Base-by-base conservation (phyloP, 2,888 invertebrate species). In the Drosophila ezoana region DNA sequence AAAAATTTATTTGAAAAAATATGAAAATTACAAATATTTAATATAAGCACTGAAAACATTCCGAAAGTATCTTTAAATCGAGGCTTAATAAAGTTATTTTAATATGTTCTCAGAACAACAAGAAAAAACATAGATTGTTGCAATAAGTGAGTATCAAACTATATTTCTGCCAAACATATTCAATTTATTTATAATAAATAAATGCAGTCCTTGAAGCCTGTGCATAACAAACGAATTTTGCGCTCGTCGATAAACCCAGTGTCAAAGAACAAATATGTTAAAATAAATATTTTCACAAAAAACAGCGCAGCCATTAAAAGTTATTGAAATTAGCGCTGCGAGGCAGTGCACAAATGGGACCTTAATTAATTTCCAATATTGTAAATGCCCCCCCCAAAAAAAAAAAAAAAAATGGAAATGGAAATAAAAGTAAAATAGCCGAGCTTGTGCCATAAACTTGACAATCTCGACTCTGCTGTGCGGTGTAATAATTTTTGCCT, bases 291-390 rank as follows among this genome's bases (percentile, higher is more conserved):
- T 37, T 16, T 13, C 16, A 51, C 41, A 28, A 28, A 28, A 49
- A 4, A 20, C 6, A 28, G n/a, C n/a, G 20, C 38, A 32, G 40
- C 48, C 48, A 49, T 49, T 52, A 45, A 28, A 58, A 35, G 37
- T 13, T 20, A 20, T 9, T 13, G 11, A 40, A 20, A 58, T 54
- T 43, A 64, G 43, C 20, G 32, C 11, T 35, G 9, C 8, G 23
- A 23, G 23, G 18, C 11, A 20, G 10, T 0, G n/a, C 10, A 16
- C 59, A 69, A 67, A 47, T 74, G 73, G 54, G 14, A 48, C 54
- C 68, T 66, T 79, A 76, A 82, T 82, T 80, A 79, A 80, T 79
- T 80, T 76, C 40, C 74, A 62, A 80, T 81, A 71, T 63, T 72
- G 64, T 58, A 51, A 62, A 64, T 57, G 20, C 9, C 49, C 14